A percentile compares a stretch with the other conserved stretches of the same genome.
These are phyloP conservation scores for Etheostoma nigrum DNA, from an alignment of 2,797 vertebrate genomes.

Conservation along the genomic window DNA sequence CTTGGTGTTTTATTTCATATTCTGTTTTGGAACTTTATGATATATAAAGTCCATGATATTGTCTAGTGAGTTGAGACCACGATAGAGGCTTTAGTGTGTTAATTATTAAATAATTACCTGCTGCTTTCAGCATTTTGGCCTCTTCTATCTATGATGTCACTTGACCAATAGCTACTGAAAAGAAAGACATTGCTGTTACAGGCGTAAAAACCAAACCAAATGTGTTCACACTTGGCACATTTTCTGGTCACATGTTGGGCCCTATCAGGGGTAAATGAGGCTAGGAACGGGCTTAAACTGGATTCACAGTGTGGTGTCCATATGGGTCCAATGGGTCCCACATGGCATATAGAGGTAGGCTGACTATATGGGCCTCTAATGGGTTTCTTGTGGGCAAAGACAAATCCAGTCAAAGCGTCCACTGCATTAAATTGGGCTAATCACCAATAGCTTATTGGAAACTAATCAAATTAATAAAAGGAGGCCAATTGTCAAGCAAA, in stretches of 20 bases:
- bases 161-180: too few relatives aligned
- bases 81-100: not conserved
- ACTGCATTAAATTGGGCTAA: not conserved
- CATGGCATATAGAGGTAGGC: not conserved
- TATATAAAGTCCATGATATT: too few relatives aligned
- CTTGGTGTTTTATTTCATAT: not conserved
- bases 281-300: conserved; percentile 1
- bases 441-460: conserved; percentile 6
- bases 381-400: not conserved
- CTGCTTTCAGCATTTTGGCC: not conserved
- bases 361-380: not conserved
- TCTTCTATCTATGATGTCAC: not conserved
- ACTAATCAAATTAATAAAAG: conserved; percentile 9
- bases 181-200: too few relatives aligned
- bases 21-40: not conserved
- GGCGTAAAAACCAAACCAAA: not conserved
- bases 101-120: too few relatives aligned
- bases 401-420: conserved; percentile 4
- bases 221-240: conserved; percentile 8
- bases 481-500: conserved; percentile 4
- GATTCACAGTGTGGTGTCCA: conserved; percentile 20
- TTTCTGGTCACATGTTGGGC: conserved; percentile 8
- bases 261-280: conserved; percentile 9
- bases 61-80: not conserved
- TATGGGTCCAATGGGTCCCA: conserved; percentile 18